Evolutionary conservation across 2,113 vertebrate genomes (phyloP).

Genomic region (Marmota flaviventris): DNA sequence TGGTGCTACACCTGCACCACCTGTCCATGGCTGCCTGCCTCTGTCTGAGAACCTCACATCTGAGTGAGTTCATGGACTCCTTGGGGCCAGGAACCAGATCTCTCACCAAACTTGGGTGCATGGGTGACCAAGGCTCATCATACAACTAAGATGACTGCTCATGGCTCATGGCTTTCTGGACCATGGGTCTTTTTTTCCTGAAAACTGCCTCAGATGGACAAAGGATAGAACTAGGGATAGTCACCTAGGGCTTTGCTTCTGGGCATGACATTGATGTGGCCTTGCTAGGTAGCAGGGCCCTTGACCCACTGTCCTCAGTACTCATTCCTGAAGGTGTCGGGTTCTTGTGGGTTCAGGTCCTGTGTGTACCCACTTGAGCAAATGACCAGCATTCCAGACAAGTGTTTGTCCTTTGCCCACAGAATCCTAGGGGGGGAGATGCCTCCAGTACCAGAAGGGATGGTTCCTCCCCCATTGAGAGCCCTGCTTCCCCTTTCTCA

Average conservation of each 20-base stretch:
- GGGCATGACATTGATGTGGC: neutral
- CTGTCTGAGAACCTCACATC: neutral
- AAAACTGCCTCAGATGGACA: neutral
- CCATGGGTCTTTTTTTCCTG: neutral
- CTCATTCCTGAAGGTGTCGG: neutral
- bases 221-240: neutral
- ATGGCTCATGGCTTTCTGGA: neutral
- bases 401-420: neutral
- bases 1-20: rapidly evolving
- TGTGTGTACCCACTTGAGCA: no score
- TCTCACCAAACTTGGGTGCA: neutral
- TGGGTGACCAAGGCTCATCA: no score
- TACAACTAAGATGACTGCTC: neutral
- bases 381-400: neutral
- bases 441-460: neutral
- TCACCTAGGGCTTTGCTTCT: neutral
- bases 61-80: neutral
- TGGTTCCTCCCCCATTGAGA: neutral
- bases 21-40: no score
- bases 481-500: neutral
- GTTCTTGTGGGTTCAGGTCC: neutral
- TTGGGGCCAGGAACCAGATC: neutral
- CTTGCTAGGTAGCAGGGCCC: rapidly evolving
- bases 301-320: neutral
- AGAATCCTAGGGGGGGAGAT: no score